Evolutionary conservation across 2,888 invertebrate genomes (phyloP).

Genomic region (Eupeodes latifasciatus): DNA sequence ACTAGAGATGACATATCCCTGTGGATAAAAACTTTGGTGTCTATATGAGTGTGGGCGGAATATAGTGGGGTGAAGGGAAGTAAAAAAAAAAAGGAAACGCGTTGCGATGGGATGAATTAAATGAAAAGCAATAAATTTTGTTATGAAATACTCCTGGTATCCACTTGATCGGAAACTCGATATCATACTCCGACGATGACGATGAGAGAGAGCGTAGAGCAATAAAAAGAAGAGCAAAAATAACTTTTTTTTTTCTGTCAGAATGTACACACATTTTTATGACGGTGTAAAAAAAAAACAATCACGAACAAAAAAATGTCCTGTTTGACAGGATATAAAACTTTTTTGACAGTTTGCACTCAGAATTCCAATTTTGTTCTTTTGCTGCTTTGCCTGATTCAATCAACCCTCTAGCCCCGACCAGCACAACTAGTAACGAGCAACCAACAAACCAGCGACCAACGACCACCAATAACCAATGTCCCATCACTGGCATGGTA

Average conservation of each 20-base stretch:
- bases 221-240: conserved; percentile 27
- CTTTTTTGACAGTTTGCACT: conserved; percentile 62
- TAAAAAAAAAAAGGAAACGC: not conserved
- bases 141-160: conserved; percentile 71
- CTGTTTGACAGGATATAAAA: conserved; percentile 57
- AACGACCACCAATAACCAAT: not conserved
- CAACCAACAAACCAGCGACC: not conserved
- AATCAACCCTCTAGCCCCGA: conserved; percentile 27
- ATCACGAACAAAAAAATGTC: conserved; percentile 42
- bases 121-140: conserved; percentile 74
- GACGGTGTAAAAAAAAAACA: conserved; percentile 28
- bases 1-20: conserved; percentile 48
- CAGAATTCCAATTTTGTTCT: conserved; percentile 38
- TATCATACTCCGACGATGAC: conserved; percentile 48
- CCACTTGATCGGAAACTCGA: conserved; percentile 71
- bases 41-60: not conserved
- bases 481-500: not conserved
- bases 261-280: conserved; percentile 47
- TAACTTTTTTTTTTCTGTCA: conserved; percentile 21
- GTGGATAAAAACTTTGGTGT: conserved; percentile 26
- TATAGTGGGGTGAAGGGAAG: not conserved
- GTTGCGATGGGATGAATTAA: conserved; percentile 62
- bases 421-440: not conserved
- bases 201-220: conserved; percentile 47
- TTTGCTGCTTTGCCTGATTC: conserved; percentile 27